A percentile compares a stretch with the other conserved stretches of the same genome.
These are phyloP conservation scores for Neotoma lepida DNA, from an alignment of 2,113 vertebrate species.

Conservation along the genomic window DNA sequence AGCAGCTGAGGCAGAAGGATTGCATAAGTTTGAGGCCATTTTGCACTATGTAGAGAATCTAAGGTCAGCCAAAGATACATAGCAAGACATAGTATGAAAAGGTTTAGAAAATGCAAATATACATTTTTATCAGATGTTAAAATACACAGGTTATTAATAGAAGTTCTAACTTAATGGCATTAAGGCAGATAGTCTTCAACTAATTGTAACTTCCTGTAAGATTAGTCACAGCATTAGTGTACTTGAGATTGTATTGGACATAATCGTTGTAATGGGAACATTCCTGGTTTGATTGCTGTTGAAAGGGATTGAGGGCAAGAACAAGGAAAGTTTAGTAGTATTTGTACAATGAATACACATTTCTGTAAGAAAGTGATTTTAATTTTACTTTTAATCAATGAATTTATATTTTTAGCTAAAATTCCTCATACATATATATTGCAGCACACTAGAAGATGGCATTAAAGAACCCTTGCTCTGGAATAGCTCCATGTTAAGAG, in stretches of 20 bases:
- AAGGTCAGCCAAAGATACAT: neutral
- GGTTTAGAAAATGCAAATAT: constrained; percentile 15
- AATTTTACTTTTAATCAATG: constrained; percentile 15
- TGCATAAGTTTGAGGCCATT: neutral
- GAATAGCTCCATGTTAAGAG: neutral
- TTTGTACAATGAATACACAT: neutral
- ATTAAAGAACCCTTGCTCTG: neutral
- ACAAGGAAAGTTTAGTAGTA: neutral
- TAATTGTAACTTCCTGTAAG: constrained; percentile 55
- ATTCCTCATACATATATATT: neutral
- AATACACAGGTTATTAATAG: constrained; percentile 51
- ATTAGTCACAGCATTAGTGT: neutral
- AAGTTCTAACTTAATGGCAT: constrained; percentile 38
- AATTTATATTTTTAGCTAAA: neutral
- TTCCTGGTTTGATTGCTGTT: constrained; percentile 21
- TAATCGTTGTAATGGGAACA: constrained; percentile 59
- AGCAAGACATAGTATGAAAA: neutral
- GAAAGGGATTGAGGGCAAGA: constrained; percentile 15
- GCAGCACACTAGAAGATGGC: neutral
- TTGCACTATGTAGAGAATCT: neutral
- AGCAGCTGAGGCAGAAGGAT: neutral
- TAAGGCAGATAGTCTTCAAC: constrained; percentile 50
- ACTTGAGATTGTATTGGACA: constrained; percentile 54
- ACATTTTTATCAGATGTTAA: neutral
- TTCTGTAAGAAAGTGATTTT: constrained; percentile 35